Evolutionary conservation across 2,113 vertebrate species (phyloP).

Genomic region (Heteronetta atricapilla): DNA sequence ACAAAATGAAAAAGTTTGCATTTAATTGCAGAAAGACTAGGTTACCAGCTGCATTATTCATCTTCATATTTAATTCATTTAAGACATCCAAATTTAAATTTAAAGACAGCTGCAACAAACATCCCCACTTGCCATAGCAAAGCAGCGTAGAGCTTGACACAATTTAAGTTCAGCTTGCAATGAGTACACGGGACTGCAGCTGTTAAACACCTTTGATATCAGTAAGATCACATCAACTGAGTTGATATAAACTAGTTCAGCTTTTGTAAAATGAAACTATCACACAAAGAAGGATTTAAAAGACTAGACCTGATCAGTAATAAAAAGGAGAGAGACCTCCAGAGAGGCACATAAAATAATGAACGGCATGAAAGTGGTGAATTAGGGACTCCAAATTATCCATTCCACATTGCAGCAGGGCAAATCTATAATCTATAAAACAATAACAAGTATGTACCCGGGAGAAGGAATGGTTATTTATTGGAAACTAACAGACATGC

Average conservation of each 20-base stretch:
- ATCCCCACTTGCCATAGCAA: constrained; percentile 4
- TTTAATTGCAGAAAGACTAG: constrained; percentile 44
- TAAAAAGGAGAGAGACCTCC: constrained; percentile 25
- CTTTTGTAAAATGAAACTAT: constrained; percentile 29
- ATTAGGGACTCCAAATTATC: not conserved
- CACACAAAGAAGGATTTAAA: constrained; percentile 32
- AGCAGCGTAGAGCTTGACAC: not conserved
- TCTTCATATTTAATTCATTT: constrained; percentile 72
- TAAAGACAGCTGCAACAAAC: constrained; percentile 56
- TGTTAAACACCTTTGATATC: constrained; percentile 31
- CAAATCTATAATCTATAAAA: not conserved
- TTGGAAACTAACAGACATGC: not conserved
- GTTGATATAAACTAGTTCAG: constrained; percentile 29
- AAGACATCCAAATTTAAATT: constrained; percentile 58
- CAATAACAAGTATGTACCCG: not conserved
- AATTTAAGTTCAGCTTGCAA: not conserved
- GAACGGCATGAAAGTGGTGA: not conserved
- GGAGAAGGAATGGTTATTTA: not conserved
- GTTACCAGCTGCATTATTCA: constrained; percentile 59
- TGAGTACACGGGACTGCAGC: not conserved
- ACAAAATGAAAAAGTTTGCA: constrained; percentile 54
- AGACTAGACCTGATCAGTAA: constrained; percentile 37
- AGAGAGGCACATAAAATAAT: constrained; percentile 22
- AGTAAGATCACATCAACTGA: constrained; percentile 16
- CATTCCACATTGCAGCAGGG: not conserved